Evolutionary conservation across 2,888 invertebrate genomes (phyloP), one percentile per base, ranked within the genome.

Genomic region (Alviniconcha strummeri): DNA sequence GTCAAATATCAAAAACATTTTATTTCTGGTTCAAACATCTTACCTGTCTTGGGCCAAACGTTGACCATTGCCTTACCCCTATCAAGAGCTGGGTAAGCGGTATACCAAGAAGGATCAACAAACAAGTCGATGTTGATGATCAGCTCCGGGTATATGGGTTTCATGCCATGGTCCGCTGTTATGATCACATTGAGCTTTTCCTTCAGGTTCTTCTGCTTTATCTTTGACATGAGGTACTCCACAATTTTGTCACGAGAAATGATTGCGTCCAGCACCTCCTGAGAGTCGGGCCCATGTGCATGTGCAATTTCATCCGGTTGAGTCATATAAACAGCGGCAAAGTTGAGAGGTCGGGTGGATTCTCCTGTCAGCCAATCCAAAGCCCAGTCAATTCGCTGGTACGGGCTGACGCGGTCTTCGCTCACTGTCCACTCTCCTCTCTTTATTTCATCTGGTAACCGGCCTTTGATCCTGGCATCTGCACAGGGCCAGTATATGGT

Each of bases 401-500:
- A 83, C 82, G 87, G 87, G n/a, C 87, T 91, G 8, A 94, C 7
- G 9, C 64, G 88, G 15, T 89, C 85, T 88, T 84, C 74, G 85
- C 95, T 92, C 89, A 94, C 95, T 0, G 84, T 81, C 56, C 83
- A 82, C 78, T 88, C 88, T 72, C 85, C 79, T 60, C 85, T 86
- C 36, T 89, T 85, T 5, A 87, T 84, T 72, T 86, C 84, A 36
- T 86, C 86, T 55, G 90, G 89, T 75, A 76, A 78, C 56, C 87
- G 94, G 89, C 88, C 89, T 81, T 92, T 91, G 60, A 95, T 96
- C 9, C 93, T 88, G 87, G 94, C 95, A 64, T 94, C 90, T 77
- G 94, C 94, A 4, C 96, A 96, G 5, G 96, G 96, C 96, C 96
- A 96, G 95, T 96, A 96, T 94, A 96, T 95, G 8, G 95, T 94